These are phyloP conservation scores for Eupithecia inturbata DNA, from an alignment of 2,888 invertebrate genomes.

Conservation along the genomic window DNA sequence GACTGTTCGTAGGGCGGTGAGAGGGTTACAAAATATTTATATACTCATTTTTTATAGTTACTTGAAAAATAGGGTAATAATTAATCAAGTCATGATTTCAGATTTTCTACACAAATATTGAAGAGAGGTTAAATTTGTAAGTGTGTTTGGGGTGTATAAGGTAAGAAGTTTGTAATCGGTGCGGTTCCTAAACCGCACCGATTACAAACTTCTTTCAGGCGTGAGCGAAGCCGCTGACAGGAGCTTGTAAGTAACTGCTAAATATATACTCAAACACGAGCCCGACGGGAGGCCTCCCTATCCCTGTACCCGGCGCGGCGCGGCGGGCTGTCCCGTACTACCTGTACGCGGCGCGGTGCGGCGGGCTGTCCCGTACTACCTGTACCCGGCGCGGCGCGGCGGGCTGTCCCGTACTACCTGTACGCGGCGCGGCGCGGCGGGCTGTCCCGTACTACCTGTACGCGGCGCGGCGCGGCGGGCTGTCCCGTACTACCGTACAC, in stretches of 20 bases:
- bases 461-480: too few species aligned
- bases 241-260: not conserved
- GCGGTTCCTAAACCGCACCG: too few species aligned
- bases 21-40: not conserved
- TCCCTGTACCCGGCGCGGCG: too few species aligned
- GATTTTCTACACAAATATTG: not conserved
- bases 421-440: too few species aligned
- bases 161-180: too few species aligned
- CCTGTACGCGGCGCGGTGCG: too few species aligned
- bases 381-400: too few species aligned
- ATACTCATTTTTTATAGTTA: not conserved
- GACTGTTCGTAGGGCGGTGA: not conserved
- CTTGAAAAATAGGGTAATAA: not conserved
- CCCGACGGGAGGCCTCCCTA: not conserved
- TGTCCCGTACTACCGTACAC: conserved; percentile 41
- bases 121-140: not conserved
- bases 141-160: not conserved
- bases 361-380: not conserved
- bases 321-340: too few species aligned
- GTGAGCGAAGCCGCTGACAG: not conserved
- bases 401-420: not conserved
- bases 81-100: not conserved
- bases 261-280: not conserved
- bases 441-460: not conserved
- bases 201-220: not conserved